These are phyloP conservation scores for Dromaius novaehollandiae DNA, from an alignment of 2,113 vertebrate species.

Conservation along the genomic window DNA sequence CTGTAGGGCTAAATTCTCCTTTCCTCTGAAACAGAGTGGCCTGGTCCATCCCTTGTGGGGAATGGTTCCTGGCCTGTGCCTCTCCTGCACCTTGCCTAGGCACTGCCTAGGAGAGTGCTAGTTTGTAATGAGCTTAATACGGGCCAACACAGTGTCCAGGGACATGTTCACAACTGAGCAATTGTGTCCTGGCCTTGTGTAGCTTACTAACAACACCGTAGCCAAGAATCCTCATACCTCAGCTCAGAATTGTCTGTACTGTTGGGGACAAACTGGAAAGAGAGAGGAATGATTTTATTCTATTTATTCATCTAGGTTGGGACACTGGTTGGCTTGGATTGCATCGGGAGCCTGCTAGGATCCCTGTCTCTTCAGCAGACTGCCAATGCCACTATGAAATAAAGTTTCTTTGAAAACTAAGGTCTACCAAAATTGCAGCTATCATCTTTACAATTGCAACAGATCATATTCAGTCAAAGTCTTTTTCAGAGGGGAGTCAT, in stretches of 20 bases:
- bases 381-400: not conserved
- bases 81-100: not conserved
- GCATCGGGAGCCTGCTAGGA: not conserved
- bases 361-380: not conserved
- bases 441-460: not conserved
- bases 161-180: not conserved
- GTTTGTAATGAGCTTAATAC: not conserved
- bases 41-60: not conserved
- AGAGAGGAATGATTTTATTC: not conserved
- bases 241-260: not conserved
- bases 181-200: not conserved
- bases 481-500: not conserved
- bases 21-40: not conserved
- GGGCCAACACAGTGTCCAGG: not conserved
- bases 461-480: not conserved
- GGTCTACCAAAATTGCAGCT: not conserved
- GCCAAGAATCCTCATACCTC: not conserved
- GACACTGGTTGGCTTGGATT: not conserved
- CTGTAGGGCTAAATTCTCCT: not conserved
- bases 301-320: not conserved
- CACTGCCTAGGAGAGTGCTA: not conserved
- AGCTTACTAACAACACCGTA: not conserved
- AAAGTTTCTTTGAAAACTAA: not conserved
- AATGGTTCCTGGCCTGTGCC: not conserved
- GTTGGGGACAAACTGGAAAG: not conserved